These are phyloP conservation scores for Gonioctena quinquepunctata DNA, from an alignment of 1,140 invertebrate genomes.

Conservation along the genomic window DNA sequence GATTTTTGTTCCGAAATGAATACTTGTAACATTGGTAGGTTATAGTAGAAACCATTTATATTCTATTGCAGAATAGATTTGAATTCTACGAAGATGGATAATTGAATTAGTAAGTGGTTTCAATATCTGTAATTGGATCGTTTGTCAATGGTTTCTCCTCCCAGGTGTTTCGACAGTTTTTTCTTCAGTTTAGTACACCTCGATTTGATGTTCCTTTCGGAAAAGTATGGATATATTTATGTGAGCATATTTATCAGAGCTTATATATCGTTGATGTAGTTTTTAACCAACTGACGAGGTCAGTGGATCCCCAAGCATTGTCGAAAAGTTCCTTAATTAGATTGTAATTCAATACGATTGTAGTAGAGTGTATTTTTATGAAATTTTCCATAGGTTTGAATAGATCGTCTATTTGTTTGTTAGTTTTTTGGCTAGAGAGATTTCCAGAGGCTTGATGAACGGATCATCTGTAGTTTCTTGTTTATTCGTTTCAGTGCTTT, in stretches of 20 bases:
- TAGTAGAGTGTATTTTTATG: not conserved
- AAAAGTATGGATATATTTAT: not conserved
- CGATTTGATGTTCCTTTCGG: not conserved
- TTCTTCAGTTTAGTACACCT: slow-evolving; percentile 2
- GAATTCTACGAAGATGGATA: not conserved
- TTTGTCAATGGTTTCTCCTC: not conserved
- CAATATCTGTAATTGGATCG: not conserved
- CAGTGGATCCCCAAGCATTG: not conserved
- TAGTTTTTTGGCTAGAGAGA: too few relatives aligned
- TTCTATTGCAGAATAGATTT: not conserved
- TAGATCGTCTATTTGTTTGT: too few relatives aligned
- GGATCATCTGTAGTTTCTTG: too few relatives aligned
- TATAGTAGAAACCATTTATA: not conserved
- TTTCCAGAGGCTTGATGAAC: too few relatives aligned
- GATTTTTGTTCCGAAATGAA: not conserved
- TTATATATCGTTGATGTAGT: not conserved
- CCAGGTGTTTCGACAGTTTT: not conserved
- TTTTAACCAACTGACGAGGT: not conserved
- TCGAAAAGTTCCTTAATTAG: not conserved
- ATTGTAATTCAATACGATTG: not conserved
- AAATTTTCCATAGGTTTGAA: too few relatives aligned
- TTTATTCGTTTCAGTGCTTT: too few relatives aligned
- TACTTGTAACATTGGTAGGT: not conserved
- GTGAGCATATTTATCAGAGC: slow-evolving; percentile 3
- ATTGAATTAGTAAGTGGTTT: not conserved